These are phyloP conservation scores for Drosophila punjabiensis DNA, from an alignment of 1,140 invertebrate genomes.

Conservation along the genomic window DNA sequence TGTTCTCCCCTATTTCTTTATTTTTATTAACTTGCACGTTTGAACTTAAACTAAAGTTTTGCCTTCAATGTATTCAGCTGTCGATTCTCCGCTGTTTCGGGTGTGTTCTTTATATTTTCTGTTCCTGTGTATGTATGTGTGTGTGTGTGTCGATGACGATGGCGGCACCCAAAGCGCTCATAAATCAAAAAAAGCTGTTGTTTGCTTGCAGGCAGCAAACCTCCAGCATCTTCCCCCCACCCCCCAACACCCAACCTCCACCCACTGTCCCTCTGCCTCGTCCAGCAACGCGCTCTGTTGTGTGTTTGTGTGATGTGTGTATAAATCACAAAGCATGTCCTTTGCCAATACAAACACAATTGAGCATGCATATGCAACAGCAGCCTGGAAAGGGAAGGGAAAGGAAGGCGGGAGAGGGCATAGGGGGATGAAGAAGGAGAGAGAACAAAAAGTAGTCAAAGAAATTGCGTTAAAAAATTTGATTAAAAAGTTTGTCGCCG, in stretches of 20 bases:
- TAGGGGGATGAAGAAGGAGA: neutral
- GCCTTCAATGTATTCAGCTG: slow-evolving; percentile 62
- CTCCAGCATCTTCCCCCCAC: slow-evolving; percentile 19
- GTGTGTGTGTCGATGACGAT: slow-evolving; percentile 34
- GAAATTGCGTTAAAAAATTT: slow-evolving; percentile 78
- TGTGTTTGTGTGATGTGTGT: slow-evolving; percentile 72
- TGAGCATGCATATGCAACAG: slow-evolving; percentile 83
- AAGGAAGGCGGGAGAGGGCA: neutral
- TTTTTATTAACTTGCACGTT: slow-evolving; percentile 56
- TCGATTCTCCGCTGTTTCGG: slow-evolving; percentile 40
- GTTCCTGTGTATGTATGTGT: slow-evolving; percentile 22
- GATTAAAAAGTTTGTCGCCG: slow-evolving; percentile 83
- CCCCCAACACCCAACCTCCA: neutral
- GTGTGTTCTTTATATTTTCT: slow-evolving; percentile 46
- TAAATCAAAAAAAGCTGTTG: slow-evolving; percentile 79
- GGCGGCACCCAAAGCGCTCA: slow-evolving; percentile 77
- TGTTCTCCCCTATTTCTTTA: neutral
- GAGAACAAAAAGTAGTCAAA: slow-evolving; percentile 64
- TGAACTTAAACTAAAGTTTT: slow-evolving; percentile 67
- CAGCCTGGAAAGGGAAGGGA: slow-evolving; percentile 18
- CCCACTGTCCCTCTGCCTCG: neutral
- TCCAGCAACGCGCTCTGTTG: slow-evolving; percentile 22
- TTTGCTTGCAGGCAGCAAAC: slow-evolving; percentile 54
- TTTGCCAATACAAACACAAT: slow-evolving; percentile 84
- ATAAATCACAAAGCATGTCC: slow-evolving; percentile 84